Evolutionary conservation across 2,797 vertebrate species (phyloP).

Genomic region (Adelosebastes latens): DNA sequence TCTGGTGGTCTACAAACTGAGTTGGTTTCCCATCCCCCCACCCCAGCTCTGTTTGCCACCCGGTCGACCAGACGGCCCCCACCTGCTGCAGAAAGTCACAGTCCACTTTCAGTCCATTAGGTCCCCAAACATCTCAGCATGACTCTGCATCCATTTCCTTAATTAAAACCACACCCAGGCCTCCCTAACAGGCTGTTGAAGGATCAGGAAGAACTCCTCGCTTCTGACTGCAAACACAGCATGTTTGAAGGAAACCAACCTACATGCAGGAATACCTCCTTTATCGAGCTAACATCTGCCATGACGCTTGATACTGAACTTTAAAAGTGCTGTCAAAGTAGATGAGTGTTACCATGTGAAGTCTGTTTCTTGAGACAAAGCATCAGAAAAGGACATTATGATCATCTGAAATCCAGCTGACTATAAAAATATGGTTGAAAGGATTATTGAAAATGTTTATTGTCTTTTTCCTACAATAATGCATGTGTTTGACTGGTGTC

Average conservation of each 20-base stretch:
- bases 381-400: not conserved
- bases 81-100: constrained; percentile 45
- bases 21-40: constrained; percentile 20
- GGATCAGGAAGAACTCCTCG: constrained; percentile 32
- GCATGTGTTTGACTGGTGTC: not conserved
- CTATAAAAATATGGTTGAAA: not conserved
- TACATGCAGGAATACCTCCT: not conserved
- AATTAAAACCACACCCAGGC: constrained; percentile 48
- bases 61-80: constrained; percentile 22
- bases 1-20: constrained; percentile 12
- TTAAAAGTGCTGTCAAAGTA: not conserved
- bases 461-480: not conserved
- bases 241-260: constrained; percentile 20
- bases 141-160: constrained; percentile 60
- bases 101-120: constrained; percentile 41
- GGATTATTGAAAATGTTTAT: not conserved
- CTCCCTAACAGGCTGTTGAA: not conserved
- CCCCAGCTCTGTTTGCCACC: constrained; percentile 21
- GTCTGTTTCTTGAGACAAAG: not conserved
- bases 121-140: constrained; percentile 27
- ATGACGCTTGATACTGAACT: not conserved
- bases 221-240: constrained; percentile 3
- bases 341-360: not conserved
- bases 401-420: not conserved
- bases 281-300: not conserved